Evolutionary conservation across 2,888 invertebrate genomes (phyloP), one percentile per base, ranked within the genome.

Genomic region (Dasypogon diadema): DNA sequence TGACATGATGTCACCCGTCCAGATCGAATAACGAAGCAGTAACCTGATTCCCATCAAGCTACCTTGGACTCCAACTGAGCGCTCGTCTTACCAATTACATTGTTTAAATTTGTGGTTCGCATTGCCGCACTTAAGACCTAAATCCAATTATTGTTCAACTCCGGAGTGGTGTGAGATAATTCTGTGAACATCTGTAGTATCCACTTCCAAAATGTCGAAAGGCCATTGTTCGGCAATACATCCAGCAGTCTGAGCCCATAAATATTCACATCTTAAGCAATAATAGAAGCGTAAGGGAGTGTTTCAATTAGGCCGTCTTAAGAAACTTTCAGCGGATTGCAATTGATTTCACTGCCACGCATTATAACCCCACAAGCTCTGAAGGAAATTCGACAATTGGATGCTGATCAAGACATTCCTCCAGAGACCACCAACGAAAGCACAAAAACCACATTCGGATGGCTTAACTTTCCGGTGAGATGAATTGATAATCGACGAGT

Each of bases 141-240:
- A 51, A 51, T 51, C 51, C 51, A 51, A 51, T 51, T 51, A 51
- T 51, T 21, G 18, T 51, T 16, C 16, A 8, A 3, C 12, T 48
- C 51, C 18, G 12, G 21, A 51, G 16, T 21, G 51, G 16, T 21
- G 18, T 16, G 6, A 18, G 3, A 51, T 51, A 51, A 51, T 16
- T 8, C 51, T 51, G 51, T 51, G 51, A 51, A 51, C 51, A 51
- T 51, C 51, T 51, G 51, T 51, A 51, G 21, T 51, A n/a, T 21
- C 2, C 51, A 18, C 51, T 21, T 51, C 1, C 51, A 21, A 51
- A 51, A 51, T 21, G 51, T 51, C 51, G 51, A 16, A n/a, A 21
- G 51, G 51, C 51, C 21, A 51, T 51, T 51, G 16, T 51, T 16
- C 21, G 3, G 18, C 51, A 51, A 51, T 3, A 51, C 51, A 51